A percentile compares a stretch with the other conserved stretches of the same genome.
These are phyloP conservation scores for Arctocebus calabarensis DNA, from an alignment of 2,797 vertebrate species.

Conservation along the genomic window DNA sequence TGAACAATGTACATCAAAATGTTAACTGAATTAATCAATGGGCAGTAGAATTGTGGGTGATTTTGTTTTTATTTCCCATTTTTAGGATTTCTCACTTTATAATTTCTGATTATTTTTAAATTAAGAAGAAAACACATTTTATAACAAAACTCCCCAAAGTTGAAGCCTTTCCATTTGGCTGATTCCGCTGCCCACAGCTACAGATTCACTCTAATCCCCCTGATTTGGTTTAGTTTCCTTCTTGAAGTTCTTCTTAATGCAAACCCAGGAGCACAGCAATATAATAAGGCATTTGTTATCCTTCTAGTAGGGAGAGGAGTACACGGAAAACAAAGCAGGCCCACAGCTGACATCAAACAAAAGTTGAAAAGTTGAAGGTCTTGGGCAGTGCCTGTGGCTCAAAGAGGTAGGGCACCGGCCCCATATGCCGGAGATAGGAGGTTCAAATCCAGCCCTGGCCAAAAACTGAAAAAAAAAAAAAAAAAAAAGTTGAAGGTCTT, in stretches of 20 bases:
- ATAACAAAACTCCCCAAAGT: not conserved
- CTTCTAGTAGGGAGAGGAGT: not conserved
- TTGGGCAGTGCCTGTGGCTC: too few species aligned
- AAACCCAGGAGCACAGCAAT: not conserved
- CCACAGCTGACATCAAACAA: not conserved
- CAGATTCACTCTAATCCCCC: not conserved
- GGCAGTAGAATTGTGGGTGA: not conserved
- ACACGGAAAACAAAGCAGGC: not conserved
- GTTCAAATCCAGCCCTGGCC: too few species aligned
- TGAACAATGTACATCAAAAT: not conserved
- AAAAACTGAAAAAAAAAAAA: too few species aligned
- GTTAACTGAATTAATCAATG: conserved; percentile 14
- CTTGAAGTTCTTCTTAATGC: not conserved
- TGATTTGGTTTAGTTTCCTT: not conserved
- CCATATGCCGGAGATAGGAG: too few species aligned
- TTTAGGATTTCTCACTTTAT: conserved; percentile 39
- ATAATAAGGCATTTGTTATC: not conserved
- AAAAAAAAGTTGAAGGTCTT: not conserved
- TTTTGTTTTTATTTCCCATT: not conserved
- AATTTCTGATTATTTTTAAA: conserved; percentile 6
- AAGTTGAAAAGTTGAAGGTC: not conserved
- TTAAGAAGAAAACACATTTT: not conserved
- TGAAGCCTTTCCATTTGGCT: not conserved
- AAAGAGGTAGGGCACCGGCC: too few species aligned
- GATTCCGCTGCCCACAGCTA: not conserved